These are phyloP conservation scores for Tiphia femorata DNA, from an alignment of 2,888 invertebrate species.

Conservation along the genomic window DNA sequence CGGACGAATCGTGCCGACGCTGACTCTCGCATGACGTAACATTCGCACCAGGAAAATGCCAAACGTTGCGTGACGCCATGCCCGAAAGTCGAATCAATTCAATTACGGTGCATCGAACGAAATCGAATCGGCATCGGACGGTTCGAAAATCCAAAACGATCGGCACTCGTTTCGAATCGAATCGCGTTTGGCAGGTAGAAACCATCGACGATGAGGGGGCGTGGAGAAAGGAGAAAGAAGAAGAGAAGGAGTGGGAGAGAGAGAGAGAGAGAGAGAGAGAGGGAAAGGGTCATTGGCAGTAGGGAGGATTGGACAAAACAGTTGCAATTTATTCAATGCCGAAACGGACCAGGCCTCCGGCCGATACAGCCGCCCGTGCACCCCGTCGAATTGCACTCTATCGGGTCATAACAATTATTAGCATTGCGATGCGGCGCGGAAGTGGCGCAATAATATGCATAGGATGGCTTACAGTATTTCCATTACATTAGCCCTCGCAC, in stretches of 20 bases:
- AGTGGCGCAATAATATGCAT: conserved; percentile 64
- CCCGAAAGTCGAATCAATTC: conserved; percentile 7
- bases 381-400: conserved; percentile 46
- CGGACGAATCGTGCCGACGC: not conserved
- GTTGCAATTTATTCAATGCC: conserved; percentile 53
- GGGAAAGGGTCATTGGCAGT: conserved; percentile 31
- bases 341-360: conserved; percentile 27
- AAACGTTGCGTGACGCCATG: not conserved
- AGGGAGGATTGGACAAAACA: conserved; percentile 26
- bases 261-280: conserved; percentile 8
- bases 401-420: conserved; percentile 63
- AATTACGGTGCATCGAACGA: conserved; percentile 11
- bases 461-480: conserved; percentile 58
- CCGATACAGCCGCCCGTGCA: conserved; percentile 20
- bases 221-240: not conserved
- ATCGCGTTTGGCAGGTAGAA: not conserved
- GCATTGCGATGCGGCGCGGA: conserved; percentile 49
- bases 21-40: not conserved
- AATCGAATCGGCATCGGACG: conserved; percentile 38
- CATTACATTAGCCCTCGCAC: conserved; percentile 62
- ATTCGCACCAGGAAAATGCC: not conserved
- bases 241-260: not conserved
- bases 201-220: conserved; percentile 1
- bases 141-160: too few relatives aligned
- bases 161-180: too few relatives aligned